Conservation (phyloP, 2,113 vertebrate species). For the Pantherophis guttatus region DNA sequence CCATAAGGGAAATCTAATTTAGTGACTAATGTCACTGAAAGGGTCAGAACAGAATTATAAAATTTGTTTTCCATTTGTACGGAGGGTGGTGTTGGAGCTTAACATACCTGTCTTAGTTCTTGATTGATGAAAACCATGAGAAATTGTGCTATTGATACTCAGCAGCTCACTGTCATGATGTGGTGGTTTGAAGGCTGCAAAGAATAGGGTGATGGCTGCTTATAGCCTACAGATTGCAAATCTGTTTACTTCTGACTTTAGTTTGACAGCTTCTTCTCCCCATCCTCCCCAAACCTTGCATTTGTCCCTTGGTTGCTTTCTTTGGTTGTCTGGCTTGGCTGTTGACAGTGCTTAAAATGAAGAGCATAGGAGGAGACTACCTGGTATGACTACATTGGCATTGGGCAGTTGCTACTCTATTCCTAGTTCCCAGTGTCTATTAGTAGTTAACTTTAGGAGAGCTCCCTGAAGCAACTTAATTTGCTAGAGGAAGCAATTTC, state of each 20-base stretch:
- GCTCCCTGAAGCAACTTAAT: neutral
- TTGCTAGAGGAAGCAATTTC: neutral
- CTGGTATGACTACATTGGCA: neutral
- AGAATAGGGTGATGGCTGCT: neutral
- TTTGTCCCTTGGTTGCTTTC: neutral
- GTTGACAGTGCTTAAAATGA: neutral
- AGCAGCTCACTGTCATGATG: neutral
- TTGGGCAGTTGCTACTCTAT: neutral
- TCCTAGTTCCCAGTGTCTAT: neutral
- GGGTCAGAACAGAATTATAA: neutral
- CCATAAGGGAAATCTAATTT: neutral
- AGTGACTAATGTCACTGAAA: neutral
- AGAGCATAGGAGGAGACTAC: neutral
- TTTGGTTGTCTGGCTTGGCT: neutral
- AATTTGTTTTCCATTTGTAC: neutral
- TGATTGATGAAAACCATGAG: neutral
- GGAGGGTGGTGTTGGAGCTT: neutral
- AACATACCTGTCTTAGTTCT: neutral
- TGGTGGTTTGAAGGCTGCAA: neutral
- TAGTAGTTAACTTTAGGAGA: neutral
- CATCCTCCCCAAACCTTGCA: neutral
- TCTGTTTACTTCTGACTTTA: neutral
- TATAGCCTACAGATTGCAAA: neutral
- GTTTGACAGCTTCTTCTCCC: neutral
- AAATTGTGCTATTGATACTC: neutral